phyloP scores from a whole-genome alignment of 2,113 vertebrate species.

The Gnathonemus echidnorhynchus region DNA sequence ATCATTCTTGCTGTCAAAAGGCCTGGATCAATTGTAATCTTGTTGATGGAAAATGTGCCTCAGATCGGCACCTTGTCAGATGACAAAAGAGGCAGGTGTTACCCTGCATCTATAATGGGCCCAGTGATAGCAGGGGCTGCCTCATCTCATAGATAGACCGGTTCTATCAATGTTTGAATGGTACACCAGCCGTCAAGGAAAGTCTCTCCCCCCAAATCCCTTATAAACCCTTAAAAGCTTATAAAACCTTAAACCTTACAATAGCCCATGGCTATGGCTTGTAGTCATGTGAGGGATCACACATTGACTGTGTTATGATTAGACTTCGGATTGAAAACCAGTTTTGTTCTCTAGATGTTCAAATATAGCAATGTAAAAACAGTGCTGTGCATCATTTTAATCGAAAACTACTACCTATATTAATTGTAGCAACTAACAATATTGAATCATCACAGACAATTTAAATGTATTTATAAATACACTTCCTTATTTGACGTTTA shows the following conservation, averaged over 20 bases:
- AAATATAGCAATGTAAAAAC: not conserved
- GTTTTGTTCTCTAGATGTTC: not conserved
- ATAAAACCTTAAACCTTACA: not conserved
- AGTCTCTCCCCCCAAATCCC: not conserved
- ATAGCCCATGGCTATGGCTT: not conserved
- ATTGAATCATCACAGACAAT: not conserved
- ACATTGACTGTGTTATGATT: not conserved
- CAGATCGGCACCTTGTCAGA: not conserved
- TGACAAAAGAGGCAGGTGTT: not conserved
- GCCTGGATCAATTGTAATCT: not conserved
- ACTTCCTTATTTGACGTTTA: not conserved
- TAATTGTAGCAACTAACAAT: not conserved
- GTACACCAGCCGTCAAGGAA: not conserved
- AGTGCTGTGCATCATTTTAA: not conserved
- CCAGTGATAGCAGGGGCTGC: not conserved
- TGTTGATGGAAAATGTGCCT: not conserved
- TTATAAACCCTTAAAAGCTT: not conserved
- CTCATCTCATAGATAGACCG: not conserved
- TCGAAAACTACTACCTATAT: not conserved
- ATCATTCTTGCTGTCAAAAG: not conserved
- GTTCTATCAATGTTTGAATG: not conserved
- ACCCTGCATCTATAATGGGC: not conserved
- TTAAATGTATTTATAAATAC: not conserved
- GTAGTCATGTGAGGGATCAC: not conserved
- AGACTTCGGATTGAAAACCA: not conserved